Conservation (phyloP, 1,140 invertebrate species). For the Andricus grossulariae region DNA sequence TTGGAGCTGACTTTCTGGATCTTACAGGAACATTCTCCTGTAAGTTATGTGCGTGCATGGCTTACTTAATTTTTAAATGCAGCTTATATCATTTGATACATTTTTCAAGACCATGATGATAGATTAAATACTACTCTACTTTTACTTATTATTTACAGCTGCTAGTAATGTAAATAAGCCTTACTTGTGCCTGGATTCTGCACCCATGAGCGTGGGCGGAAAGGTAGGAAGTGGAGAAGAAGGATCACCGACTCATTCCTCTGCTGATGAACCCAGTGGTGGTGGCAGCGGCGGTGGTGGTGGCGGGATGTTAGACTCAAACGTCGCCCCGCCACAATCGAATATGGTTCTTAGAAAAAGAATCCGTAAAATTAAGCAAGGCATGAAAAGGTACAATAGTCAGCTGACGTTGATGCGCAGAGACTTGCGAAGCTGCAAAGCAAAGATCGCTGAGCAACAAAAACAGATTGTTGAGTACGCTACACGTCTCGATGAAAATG, state of each 20-base stretch:
- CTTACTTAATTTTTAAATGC: not conserved
- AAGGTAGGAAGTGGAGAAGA: slow-evolving; percentile 69
- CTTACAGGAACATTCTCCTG: slow-evolving; percentile 82
- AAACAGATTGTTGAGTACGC: slow-evolving; percentile 90
- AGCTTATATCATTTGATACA: not conserved
- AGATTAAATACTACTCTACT: slow-evolving; percentile 5
- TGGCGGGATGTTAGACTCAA: slow-evolving; percentile 75
- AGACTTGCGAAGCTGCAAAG: slow-evolving; percentile 86
- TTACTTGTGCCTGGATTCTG: slow-evolving; percentile 80
- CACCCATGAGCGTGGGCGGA: slow-evolving; percentile 74
- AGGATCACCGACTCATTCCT: slow-evolving; percentile 68
- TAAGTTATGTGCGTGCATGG: slow-evolving; percentile 68
- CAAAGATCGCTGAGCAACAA: slow-evolving; percentile 87
- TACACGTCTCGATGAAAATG: slow-evolving; percentile 88
- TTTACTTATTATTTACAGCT: slow-evolving; percentile 66
- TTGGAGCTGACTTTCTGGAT: slow-evolving; percentile 88
- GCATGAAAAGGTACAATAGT: slow-evolving; percentile 91
- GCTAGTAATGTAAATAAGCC: slow-evolving; percentile 79
- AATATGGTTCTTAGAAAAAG: slow-evolving; percentile 90
- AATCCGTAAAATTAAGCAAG: slow-evolving; percentile 90
- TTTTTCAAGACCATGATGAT: not conserved
- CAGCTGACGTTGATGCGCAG: slow-evolving; percentile 85
- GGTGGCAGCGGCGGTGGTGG: too few species aligned
- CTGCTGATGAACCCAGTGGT: slow-evolving; percentile 72
- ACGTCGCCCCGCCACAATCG: slow-evolving; percentile 77